These are phyloP conservation scores for Blera fallax DNA, from an alignment of 2,888 invertebrate species.

Conservation along the genomic window DNA sequence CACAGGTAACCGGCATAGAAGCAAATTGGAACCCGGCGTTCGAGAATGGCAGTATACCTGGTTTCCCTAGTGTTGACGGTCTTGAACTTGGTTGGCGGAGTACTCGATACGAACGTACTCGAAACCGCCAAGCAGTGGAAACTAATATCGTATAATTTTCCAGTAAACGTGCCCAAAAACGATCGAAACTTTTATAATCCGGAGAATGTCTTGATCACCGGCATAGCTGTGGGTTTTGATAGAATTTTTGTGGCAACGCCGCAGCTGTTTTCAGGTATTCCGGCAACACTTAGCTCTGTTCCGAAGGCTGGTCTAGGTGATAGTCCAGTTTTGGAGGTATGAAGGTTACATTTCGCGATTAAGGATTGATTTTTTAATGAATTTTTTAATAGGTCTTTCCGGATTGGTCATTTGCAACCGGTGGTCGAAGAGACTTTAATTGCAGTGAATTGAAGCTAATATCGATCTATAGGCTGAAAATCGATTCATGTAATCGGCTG, in stretches of 20 bases:
- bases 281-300: conserved; percentile 88
- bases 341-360: not conserved
- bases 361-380: not conserved
- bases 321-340: conserved; percentile 87
- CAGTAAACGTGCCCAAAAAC: conserved; percentile 84
- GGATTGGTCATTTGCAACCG: conserved; percentile 89
- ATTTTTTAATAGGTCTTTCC: conserved; percentile 85
- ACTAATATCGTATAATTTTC: conserved; percentile 86
- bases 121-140: conserved; percentile 88
- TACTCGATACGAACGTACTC: conserved; percentile 77
- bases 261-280: conserved; percentile 88
- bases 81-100: conserved; percentile 66
- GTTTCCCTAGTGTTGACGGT: conserved; percentile 59
- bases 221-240: conserved; percentile 88
- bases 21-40: not conserved
- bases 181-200: conserved; percentile 83
- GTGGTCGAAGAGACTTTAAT: conserved; percentile 87
- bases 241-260: conserved; percentile 90
- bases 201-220: conserved; percentile 89
- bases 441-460: conserved; percentile 89
- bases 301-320: conserved; percentile 86
- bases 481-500: conserved; percentile 91
- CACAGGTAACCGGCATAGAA: conserved; percentile 9
- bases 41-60: conserved; percentile 46
- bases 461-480: conserved; percentile 89